phyloP scores from a whole-genome alignment of 53 echinoderm and acorn worm genomes.

The Temnopleurus reevesii region DNA sequence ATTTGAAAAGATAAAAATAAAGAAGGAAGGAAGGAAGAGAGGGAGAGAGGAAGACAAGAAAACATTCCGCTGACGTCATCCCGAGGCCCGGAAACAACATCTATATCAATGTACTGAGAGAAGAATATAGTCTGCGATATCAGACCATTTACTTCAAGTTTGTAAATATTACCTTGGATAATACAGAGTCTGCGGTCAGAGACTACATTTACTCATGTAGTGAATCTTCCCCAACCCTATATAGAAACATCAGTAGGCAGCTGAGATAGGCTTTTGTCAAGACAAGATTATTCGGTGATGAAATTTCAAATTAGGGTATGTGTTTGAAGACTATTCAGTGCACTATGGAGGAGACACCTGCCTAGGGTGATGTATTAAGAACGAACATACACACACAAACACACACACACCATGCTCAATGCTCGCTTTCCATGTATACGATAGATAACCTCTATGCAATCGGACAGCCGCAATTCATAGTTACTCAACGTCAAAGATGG shows the following conservation, averaged over 20 bases:
- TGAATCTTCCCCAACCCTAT: too few relatives aligned
- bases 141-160: too few relatives aligned
- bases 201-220: too few relatives aligned
- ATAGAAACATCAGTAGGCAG: too few relatives aligned
- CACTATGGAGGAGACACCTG: too few relatives aligned
- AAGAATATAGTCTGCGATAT: neutral
- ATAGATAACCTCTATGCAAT: neutral
- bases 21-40: neutral
- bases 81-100: slow-evolving; percentile 19
- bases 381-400: slow-evolving; percentile 11
- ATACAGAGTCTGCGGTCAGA: too few relatives aligned
- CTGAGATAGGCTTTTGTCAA: too few relatives aligned
- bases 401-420: neutral
- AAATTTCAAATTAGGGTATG: too few relatives aligned
- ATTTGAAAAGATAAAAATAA: neutral
- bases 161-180: too few relatives aligned
- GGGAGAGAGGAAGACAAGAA: slow-evolving; percentile 13
- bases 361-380: neutral
- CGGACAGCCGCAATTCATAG: neutral
- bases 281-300: too few relatives aligned
- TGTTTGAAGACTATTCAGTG: too few relatives aligned
- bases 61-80: slow-evolving; percentile 27
- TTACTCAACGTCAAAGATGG: neutral
- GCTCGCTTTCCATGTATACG: neutral
- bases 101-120: slow-evolving; percentile 41